A percentile compares a stretch with the other conserved stretches of the same genome.
These are phyloP conservation scores for Pinctada fucata DNA, from an alignment of 2,888 invertebrate genomes.

Conservation along the genomic window DNA sequence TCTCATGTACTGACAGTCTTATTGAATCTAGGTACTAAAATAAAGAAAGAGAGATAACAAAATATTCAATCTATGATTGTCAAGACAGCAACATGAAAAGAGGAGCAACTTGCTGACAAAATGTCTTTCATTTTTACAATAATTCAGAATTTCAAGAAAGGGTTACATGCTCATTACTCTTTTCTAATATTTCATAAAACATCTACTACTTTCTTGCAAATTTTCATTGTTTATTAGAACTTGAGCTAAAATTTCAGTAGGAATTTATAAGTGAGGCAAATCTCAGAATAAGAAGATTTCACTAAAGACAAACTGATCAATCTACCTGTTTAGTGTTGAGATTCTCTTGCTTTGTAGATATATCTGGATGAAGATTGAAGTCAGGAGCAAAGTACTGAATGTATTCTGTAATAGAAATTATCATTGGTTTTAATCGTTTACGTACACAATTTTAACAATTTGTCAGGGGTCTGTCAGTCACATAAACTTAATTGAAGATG, in stretches of 20 bases:
- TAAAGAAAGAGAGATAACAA: slow-evolving; percentile 21
- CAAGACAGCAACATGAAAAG: background rate
- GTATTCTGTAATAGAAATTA: slow-evolving; percentile 82
- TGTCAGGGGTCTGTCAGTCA: too few relatives aligned
- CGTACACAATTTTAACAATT: too few relatives aligned
- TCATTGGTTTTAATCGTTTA: too few relatives aligned
- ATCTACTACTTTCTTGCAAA: too few relatives aligned
- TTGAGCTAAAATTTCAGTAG: too few relatives aligned
- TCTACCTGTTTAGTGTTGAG: slow-evolving; percentile 89
- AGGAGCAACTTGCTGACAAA: background rate
- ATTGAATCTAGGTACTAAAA: slow-evolving; percentile 92
- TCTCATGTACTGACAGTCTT: slow-evolving; percentile 90
- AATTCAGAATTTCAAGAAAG: too few relatives aligned
- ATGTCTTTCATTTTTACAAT: background rate
- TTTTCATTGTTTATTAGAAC: too few relatives aligned
- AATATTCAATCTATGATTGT: background rate
- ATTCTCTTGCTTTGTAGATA: slow-evolving; percentile 90
- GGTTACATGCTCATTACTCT: too few relatives aligned
- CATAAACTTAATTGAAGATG: too few relatives aligned
- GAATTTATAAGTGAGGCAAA: too few relatives aligned
- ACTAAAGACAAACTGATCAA: background rate
- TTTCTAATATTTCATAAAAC: too few relatives aligned
- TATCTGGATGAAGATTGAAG: slow-evolving; percentile 95
- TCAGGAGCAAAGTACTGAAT: slow-evolving; percentile 98
- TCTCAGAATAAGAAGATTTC: too few relatives aligned